Conservation (phyloP, 2,888 invertebrate genomes). For the Eupsilia transversa region DNA sequence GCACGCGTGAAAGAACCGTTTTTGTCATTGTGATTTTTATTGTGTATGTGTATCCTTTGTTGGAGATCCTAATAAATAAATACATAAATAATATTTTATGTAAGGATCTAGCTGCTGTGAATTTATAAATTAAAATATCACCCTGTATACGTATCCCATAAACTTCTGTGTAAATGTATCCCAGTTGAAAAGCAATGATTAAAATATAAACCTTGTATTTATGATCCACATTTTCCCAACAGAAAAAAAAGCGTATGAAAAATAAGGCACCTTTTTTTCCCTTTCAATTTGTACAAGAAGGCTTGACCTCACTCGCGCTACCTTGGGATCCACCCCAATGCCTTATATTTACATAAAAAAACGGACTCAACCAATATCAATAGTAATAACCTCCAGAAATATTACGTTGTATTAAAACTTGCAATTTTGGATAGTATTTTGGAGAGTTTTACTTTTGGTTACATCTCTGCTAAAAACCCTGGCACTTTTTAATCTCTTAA, state of each 20-base stretch:
- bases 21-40: too few relatives aligned
- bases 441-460: not conserved
- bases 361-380: conserved; percentile 49
- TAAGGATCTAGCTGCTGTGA: not conserved
- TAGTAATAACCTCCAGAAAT: conserved; percentile 42
- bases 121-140: not conserved
- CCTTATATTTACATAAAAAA: conserved; percentile 59
- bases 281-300: conserved; percentile 51
- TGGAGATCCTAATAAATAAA: too few relatives aligned
- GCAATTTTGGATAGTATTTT: not conserved
- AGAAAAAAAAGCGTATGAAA: conserved; percentile 19
- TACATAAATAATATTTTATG: too few relatives aligned
- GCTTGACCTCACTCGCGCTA: conserved; percentile 46
- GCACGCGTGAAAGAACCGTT: too few relatives aligned
- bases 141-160: not conserved
- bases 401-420: conserved; percentile 29
- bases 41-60: too few relatives aligned
- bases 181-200: not conserved
- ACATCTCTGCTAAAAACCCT: too few relatives aligned
- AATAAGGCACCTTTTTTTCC: conserved; percentile 29
- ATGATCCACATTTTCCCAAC: conserved; percentile 21
- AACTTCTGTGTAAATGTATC: too few relatives aligned
- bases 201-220: not conserved
- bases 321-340: conserved; percentile 31
- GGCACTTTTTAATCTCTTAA: too few relatives aligned